Evolutionary conservation across 1,140 invertebrate genomes (phyloP), one percentile per base, ranked within the genome.

Genomic region (Drosophila elegans): DNA sequence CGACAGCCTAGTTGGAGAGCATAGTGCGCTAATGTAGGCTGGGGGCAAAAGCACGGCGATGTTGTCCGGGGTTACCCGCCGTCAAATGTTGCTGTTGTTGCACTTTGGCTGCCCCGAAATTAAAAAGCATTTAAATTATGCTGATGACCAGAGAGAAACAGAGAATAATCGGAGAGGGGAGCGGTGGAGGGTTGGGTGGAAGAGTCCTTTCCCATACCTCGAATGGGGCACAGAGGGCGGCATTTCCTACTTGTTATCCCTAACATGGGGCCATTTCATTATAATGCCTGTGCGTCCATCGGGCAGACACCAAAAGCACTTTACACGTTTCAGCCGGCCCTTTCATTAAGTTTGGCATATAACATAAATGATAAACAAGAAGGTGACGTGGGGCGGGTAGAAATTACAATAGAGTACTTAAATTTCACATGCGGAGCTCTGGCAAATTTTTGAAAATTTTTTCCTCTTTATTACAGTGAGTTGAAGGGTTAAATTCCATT

Each of bases 51-150:
- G 13, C 13, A 9, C 29, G 13, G 13, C 13, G n/a, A 13, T 69
- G 46, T 46, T 79, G 64, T 69, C 60, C 81, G 32, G 57, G 63
- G 39, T 56, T 49, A 68, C 60, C 39, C 57, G 78, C 71, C 88
- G 79, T 68, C 67, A 78, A 75, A 89, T 82, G 79, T 83, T 71
- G 84, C 76, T 80, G 67, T 77, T 88, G 84, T 71, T 89, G 83
- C 83, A 88, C 85, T 86, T 86, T 86, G 62, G 71, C 62, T 74
- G 64, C 59, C 78, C 71, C 52, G 29, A 88, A 88, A 88, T 88
- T 88, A 86, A 86, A 86, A 86, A 88, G 83, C 84, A 82, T 86
- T 88, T 88, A 88, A 88, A 88, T 88, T 88, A 88, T 88, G 83
- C 75, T 88, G 83, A 88, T 89, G 83, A 80, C 83, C 84, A 78